Percentiles rank a stretch among this genome's conserved stretches.
Evolutionary conservation across 2,888 invertebrate genomes (phyloP).

Genomic region (Liopterus haemorrhoidalis): DNA sequence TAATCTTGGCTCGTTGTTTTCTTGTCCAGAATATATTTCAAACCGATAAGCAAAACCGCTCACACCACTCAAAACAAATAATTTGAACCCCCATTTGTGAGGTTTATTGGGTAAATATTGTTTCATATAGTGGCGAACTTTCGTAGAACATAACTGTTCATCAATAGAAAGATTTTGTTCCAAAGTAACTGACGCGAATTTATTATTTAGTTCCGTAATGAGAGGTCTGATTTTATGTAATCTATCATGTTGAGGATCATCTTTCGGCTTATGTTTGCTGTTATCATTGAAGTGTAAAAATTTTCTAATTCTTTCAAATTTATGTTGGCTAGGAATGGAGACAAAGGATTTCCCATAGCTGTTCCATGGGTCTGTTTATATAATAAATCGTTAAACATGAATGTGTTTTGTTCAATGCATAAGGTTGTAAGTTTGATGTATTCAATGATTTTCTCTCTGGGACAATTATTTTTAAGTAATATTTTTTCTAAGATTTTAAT

Average conservation of each 20-base stretch:
- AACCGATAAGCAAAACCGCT: conserved; percentile 33
- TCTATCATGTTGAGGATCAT: conserved; percentile 33
- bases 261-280: conserved; percentile 30
- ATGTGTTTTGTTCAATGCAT: too few species aligned
- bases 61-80: conserved; percentile 33
- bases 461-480: too few species aligned
- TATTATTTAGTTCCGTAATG: conserved; percentile 35
- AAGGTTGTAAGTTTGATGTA: too few species aligned
- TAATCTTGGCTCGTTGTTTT: conserved; percentile 26
- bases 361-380: too few species aligned
- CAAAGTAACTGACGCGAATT: conserved; percentile 35
- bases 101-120: conserved; percentile 37
- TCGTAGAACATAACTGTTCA: conserved; percentile 37
- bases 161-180: conserved; percentile 32
- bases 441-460: too few species aligned
- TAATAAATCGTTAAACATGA: too few species aligned
- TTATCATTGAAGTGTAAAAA: conserved; percentile 37
- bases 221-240: conserved; percentile 35
- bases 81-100: conserved; percentile 37
- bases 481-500: too few species aligned
- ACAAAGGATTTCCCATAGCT: too few species aligned
- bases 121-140: conserved; percentile 35
- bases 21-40: conserved; percentile 31
- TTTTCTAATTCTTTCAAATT: conserved; percentile 34
- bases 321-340: too few species aligned